phyloP scores from a whole-genome alignment of 2,113 vertebrate genomes.

The Lamprologus speciosus region DNA sequence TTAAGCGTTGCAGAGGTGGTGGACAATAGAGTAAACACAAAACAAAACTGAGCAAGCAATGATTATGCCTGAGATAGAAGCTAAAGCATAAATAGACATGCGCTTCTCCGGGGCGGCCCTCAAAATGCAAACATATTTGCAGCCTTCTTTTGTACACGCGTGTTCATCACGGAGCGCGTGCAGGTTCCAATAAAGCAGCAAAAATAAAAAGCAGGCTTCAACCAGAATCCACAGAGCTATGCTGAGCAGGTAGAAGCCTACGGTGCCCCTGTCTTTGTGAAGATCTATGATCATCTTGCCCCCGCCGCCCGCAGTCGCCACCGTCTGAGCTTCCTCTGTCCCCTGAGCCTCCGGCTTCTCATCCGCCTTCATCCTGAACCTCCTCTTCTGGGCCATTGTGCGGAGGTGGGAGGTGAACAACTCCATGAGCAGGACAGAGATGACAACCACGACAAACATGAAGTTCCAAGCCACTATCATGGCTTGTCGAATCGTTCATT shows the following conservation, averaged over 20 bases:
- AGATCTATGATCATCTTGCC: constrained; percentile 27
- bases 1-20: constrained; percentile 27
- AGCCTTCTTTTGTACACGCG: neutral
- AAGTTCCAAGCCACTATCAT: constrained; percentile 28
- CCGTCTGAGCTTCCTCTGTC: neutral
- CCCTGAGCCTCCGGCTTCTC: neutral
- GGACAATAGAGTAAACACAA: constrained; percentile 28
- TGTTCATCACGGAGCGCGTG: neutral
- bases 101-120: constrained; percentile 39
- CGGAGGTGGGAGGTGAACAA: constrained; percentile 48
- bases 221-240: constrained; percentile 32
- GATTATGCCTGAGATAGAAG: constrained; percentile 29
- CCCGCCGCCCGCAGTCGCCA: neutral
- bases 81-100: constrained; percentile 53
- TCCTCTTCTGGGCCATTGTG: constrained; percentile 14
- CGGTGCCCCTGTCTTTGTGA: constrained; percentile 28
- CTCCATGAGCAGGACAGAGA: constrained; percentile 44
- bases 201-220: constrained; percentile 48
- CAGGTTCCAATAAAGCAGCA: constrained; percentile 46
- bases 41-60: constrained; percentile 23
- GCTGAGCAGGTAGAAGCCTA: constrained; percentile 56
- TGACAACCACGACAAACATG: constrained; percentile 41
- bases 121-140: neutral
- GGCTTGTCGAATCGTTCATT: constrained; percentile 2
- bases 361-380: neutral